These are phyloP conservation scores for Biston stratarius DNA, from an alignment of 2,888 invertebrate species.

Conservation along the genomic window DNA sequence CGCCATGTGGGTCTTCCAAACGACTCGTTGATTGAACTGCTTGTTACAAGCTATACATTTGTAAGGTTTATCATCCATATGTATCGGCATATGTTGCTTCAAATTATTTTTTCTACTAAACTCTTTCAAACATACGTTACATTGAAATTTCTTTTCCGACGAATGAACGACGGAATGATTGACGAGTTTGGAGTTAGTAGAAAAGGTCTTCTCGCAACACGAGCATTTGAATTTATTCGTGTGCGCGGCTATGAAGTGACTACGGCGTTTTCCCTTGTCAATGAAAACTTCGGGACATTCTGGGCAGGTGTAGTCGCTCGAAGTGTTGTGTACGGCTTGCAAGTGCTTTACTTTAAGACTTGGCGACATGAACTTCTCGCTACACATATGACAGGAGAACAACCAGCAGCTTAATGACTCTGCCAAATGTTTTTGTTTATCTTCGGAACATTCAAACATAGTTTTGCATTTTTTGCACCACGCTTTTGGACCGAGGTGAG, in stretches of 20 bases:
- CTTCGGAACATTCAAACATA: constrained; percentile 22
- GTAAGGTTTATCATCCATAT: constrained; percentile 41
- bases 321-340: constrained; percentile 45
- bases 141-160: constrained; percentile 37
- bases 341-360: constrained; percentile 23
- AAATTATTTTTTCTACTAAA: constrained; percentile 38
- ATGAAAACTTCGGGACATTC: constrained; percentile 53
- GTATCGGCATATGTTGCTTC: constrained; percentile 39
- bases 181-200: constrained; percentile 28
- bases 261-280: constrained; percentile 41
- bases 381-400: constrained; percentile 30
- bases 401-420: constrained; percentile 28
- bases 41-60: constrained; percentile 40
- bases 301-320: constrained; percentile 48
- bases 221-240: constrained; percentile 41
- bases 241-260: constrained; percentile 50
- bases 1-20: constrained; percentile 43
- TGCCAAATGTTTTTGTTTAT: constrained; percentile 30
- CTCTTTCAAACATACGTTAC: constrained; percentile 37
- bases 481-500: constrained; percentile 33
- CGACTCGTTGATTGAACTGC: constrained; percentile 45
- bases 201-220: constrained; percentile 39
- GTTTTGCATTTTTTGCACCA: constrained; percentile 40
- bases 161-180: constrained; percentile 39
- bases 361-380: constrained; percentile 33